phyloP scores from a whole-genome alignment of 2,113 vertebrate species.

The Lagopus muta region DNA sequence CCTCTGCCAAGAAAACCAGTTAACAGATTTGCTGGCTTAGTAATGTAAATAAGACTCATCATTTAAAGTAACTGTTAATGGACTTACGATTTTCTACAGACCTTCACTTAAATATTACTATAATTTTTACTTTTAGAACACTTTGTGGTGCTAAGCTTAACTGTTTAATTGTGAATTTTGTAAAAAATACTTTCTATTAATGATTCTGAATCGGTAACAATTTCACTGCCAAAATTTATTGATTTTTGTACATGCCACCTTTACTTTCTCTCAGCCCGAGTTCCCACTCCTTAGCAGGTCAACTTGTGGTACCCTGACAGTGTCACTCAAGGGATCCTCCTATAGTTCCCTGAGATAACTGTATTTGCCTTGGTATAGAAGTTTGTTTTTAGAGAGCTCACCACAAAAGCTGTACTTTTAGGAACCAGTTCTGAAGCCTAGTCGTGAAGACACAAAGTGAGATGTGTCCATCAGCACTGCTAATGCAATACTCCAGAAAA shows the following conservation, averaged over 20 bases:
- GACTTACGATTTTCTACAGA: constrained; percentile 2
- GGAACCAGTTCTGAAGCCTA: background rate
- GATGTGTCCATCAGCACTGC: rapidly evolving
- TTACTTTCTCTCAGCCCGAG: background rate
- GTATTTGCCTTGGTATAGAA: rapidly evolving
- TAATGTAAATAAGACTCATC: constrained; percentile 8
- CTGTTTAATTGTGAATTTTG: background rate
- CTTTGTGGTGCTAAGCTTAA: background rate
- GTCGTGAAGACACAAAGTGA: background rate
- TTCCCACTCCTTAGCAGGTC: background rate
- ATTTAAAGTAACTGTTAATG: constrained; percentile 13
- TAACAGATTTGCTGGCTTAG: constrained; percentile 7
- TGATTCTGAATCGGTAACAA: background rate
- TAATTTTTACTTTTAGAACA: constrained; percentile 24
- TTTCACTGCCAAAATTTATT: background rate
- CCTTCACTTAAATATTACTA: background rate
- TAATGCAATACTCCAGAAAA: background rate
- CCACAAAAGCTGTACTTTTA: background rate
- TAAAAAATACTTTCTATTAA: background rate
- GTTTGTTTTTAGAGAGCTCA: background rate
- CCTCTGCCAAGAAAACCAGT: background rate
- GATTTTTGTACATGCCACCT: background rate
- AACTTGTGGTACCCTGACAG: background rate
- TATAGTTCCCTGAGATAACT: background rate
- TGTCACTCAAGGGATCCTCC: no score